phyloP scores from a whole-genome alignment of 2,797 vertebrate species.

The Delichon dasypus region DNA sequence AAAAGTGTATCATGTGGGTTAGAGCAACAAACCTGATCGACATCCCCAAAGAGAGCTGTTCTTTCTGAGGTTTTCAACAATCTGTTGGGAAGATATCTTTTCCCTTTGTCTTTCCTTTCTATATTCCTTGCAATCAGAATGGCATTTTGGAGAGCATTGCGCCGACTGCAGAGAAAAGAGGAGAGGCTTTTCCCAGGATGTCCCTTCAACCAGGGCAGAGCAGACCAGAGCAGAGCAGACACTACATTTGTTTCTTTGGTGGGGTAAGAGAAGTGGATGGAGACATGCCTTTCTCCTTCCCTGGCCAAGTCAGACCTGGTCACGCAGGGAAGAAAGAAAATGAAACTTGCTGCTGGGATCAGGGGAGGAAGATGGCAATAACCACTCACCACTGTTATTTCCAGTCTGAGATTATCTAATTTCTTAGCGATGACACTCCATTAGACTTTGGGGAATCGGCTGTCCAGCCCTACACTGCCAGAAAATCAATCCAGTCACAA shows the following conservation, averaged over 20 bases:
- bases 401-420: not conserved
- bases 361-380: not conserved
- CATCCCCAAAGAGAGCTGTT: not conserved
- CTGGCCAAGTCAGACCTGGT: fast-evolving
- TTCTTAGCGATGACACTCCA: fast-evolving
- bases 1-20: not conserved
- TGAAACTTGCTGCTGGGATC: not conserved
- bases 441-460: not conserved
- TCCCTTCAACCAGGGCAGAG: not conserved
- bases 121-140: not conserved
- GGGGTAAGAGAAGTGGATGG: not conserved
- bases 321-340: not conserved
- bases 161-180: not conserved
- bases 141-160: not conserved
- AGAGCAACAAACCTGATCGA: not conserved
- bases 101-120: not conserved
- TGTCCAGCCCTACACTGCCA: not conserved
- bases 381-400: not conserved
- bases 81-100: not conserved
- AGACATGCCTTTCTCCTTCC: not conserved
- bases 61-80: not conserved
- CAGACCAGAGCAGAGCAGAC: not conserved
- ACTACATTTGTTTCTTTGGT: not conserved
- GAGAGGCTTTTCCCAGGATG: not conserved
- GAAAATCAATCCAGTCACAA: not conserved